These are phyloP conservation scores for Sarcophilus harrisii DNA, from an alignment of 2,797 vertebrate species.

Conservation along the genomic window DNA sequence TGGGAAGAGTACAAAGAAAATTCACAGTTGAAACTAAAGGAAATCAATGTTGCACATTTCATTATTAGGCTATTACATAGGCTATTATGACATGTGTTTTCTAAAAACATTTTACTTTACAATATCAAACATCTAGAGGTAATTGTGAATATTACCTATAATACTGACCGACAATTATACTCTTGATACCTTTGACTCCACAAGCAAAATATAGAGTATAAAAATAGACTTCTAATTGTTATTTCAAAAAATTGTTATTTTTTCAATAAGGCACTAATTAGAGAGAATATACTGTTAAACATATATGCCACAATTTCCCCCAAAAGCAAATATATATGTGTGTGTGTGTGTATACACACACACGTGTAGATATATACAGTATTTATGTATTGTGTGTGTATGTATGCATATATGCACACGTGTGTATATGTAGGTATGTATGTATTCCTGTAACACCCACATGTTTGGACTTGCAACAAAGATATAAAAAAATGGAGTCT, in stretches of 20 bases:
- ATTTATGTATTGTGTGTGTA: background rate
- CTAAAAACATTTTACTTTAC: constrained; percentile 35
- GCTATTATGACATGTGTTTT: constrained; percentile 42
- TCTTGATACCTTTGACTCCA: constrained; percentile 47
- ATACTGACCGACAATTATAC: constrained; percentile 49
- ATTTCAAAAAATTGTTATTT: no score
- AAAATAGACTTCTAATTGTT: constrained; percentile 57
- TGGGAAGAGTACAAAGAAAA: background rate
- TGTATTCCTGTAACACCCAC: background rate
- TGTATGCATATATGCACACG: background rate
- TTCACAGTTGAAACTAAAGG: background rate
- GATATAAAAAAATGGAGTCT: constrained; percentile 29
- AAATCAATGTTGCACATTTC: background rate
- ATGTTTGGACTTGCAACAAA: background rate
- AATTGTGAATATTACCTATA: constrained; percentile 10
- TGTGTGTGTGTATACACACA: background rate
- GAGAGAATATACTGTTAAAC: constrained; percentile 23
- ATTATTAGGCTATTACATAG: background rate
- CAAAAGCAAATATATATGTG: constrained; percentile 62
- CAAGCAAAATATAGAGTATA: constrained; percentile 45
- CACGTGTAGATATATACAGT: background rate
- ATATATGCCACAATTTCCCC: constrained; percentile 44
- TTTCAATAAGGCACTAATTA: background rate
- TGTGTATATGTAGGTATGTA: background rate
- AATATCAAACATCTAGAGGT: constrained; percentile 55